Conservation (phyloP, 1,140 invertebrate genomes). For the Pollicipes pollicipes region DNA sequence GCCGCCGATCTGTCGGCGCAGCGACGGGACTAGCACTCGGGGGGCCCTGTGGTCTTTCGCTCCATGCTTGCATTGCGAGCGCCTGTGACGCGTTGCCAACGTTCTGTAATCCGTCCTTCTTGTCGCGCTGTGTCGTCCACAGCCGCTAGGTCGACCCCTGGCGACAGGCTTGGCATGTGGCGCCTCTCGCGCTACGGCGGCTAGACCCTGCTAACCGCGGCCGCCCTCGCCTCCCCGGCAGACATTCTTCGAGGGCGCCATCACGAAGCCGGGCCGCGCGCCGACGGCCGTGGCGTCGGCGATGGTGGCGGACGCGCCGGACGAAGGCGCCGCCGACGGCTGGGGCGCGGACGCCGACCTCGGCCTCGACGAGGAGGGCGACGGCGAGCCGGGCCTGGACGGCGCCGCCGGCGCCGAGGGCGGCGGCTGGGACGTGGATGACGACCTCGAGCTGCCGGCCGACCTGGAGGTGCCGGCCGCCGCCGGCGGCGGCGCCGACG, state of each 20-base stretch:
- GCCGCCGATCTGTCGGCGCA: too few relatives aligned
- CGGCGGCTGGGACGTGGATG: constrained; percentile 83
- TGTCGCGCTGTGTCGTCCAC: too few relatives aligned
- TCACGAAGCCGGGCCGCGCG: constrained; percentile 18
- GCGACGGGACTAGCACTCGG: too few relatives aligned
- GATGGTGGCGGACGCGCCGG: constrained; percentile 37
- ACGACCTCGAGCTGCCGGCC: constrained; percentile 80
- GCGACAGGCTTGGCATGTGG: too few relatives aligned
- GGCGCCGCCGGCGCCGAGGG: constrained; percentile 33
- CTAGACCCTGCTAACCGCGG: too few relatives aligned
- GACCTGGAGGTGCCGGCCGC: constrained; percentile 47
- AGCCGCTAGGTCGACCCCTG: too few relatives aligned
- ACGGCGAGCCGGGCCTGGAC: constrained; percentile 24
- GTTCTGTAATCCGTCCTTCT: too few relatives aligned
- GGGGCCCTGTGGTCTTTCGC: too few relatives aligned
- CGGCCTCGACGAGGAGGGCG: constrained; percentile 45
- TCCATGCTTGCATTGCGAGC: too few relatives aligned
- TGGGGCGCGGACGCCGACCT: constrained; percentile 84
- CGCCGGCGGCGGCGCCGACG: constrained; percentile 22
- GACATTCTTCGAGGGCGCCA: neutral
- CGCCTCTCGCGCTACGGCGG: too few relatives aligned
- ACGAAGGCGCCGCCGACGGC: constrained; percentile 47
- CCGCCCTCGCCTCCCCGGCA: neutral
- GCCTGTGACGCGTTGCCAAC: too few relatives aligned
- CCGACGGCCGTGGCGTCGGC: too few relatives aligned